Evolutionary conservation across 2,797 vertebrate genomes (phyloP).

Genomic region (Bradypodion pumilum): DNA sequence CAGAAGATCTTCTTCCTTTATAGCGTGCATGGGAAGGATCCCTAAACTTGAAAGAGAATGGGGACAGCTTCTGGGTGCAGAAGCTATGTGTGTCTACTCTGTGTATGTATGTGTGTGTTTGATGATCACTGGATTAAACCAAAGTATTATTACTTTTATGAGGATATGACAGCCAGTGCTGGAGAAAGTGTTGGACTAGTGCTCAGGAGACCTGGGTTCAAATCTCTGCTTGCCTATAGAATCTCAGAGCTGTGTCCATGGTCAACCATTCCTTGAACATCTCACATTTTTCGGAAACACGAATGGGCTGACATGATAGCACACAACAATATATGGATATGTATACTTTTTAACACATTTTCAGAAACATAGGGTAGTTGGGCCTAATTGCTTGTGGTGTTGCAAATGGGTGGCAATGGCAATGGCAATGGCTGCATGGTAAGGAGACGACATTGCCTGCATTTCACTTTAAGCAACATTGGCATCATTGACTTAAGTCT

Average conservation of each 20-base stretch:
- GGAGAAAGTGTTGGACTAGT: too few relatives aligned
- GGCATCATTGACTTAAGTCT: not conserved
- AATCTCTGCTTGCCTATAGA: too few relatives aligned
- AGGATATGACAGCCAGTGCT: not conserved
- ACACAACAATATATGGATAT: too few relatives aligned
- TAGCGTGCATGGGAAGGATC: not conserved
- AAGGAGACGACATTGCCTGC: not conserved
- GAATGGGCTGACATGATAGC: too few relatives aligned
- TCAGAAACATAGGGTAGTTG: not conserved
- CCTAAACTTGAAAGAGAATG: not conserved
- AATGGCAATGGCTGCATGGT: not conserved
- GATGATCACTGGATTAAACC: not conserved
- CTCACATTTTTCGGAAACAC: too few relatives aligned
- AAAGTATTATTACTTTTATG: not conserved
- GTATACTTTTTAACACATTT: not conserved
- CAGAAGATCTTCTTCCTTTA: not conserved
- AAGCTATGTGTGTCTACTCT: not conserved
- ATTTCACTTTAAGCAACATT: not conserved
- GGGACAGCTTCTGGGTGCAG: not conserved
- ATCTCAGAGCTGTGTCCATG: too few relatives aligned
- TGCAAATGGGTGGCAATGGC: not conserved
- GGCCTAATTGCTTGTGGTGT: constrained; percentile 3
- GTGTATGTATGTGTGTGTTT: not conserved
- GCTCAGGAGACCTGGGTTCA: too few relatives aligned
- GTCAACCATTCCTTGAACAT: too few relatives aligned